Base-by-base conservation (phyloP, 2,797 vertebrate species). In the Sebastes cheni region DNA sequence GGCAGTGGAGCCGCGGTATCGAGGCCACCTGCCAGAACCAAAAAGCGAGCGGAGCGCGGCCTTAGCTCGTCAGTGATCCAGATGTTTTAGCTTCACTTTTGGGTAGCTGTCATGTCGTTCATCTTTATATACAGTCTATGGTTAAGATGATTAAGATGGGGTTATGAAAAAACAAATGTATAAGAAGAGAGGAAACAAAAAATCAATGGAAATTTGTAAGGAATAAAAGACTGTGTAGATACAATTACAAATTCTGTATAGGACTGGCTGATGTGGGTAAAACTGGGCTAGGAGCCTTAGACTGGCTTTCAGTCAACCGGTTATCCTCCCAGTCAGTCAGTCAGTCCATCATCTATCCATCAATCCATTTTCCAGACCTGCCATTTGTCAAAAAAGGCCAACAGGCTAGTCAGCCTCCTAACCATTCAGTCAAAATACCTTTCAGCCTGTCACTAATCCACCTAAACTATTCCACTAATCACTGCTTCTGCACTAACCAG, bases 301-400 rank as follows among this genome's bases (percentile, higher is more conserved):
- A 2, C 39, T 72, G 52, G 13, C 36, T 75, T 74, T 64, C 42
- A 72, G 32, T 22, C 29, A 59, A 36, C 36, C 25, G 22, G 52
- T 75, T 60, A n/a, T 67, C 34, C 56, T 75, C 18, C 14, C 14
- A 32, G 66, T 72, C 66, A 77, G 58, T 64, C 59, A 77, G 67
- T 65, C 62, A 67, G 58, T 74, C 66, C 64, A 80, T 84, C 30
- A 82, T 58, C 36, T 20, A 58, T 64, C 29, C 34, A 72, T 70
- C 23, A 65, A 59, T 82, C 30, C 1, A 62, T 34, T 82, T 82
- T 66, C 2, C 0, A 76, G 27, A 72, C 36, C 65, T 75, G 34
- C 65, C 36, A 76, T 85, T 77, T 12, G 69, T 79, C 78, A 82
- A 61, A 83, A 42, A 50, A 50, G 11, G 32, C 29, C 50, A 75